Evolutionary conservation across 2,888 invertebrate genomes (phyloP).

Genomic region (Volucella inflata): DNA sequence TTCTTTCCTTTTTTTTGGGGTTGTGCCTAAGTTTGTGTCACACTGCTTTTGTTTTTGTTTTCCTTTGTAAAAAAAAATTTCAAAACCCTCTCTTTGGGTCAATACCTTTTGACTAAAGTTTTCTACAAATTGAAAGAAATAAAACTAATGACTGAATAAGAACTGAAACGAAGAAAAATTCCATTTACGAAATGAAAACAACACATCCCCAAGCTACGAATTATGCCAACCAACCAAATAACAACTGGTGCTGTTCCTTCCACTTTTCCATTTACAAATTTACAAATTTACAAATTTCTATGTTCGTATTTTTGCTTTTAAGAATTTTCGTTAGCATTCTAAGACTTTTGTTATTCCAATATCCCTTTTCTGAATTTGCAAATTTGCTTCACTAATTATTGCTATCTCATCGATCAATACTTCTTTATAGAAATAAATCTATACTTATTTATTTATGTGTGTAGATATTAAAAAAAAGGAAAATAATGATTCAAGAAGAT

Average conservation of each 20-base stretch:
- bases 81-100: no score
- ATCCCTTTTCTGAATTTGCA: slow-evolving; percentile 41
- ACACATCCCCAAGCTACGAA: slow-evolving; percentile 7
- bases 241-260: no score
- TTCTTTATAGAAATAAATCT: not conserved
- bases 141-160: no score
- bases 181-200: slow-evolving; percentile 23
- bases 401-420: slow-evolving; percentile 38
- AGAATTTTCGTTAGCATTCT: slow-evolving; percentile 6
- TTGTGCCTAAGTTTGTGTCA: no score
- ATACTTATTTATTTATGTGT: not conserved
- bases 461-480: slow-evolving; percentile 9
- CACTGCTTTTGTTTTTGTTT: no score
- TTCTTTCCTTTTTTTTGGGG: no score
- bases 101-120: no score
- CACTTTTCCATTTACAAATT: not conserved
- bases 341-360: not conserved
- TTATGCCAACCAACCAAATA: no score
- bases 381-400: slow-evolving; percentile 66
- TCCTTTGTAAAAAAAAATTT: no score
- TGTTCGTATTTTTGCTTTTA: not conserved
- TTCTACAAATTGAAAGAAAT: no score
- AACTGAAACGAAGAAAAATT: not conserved
- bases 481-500: not conserved
- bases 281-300: not conserved